phyloP scores from a whole-genome alignment of 92 coral and sea anemone genomes.

The Palythoa caribaeorum region DNA sequence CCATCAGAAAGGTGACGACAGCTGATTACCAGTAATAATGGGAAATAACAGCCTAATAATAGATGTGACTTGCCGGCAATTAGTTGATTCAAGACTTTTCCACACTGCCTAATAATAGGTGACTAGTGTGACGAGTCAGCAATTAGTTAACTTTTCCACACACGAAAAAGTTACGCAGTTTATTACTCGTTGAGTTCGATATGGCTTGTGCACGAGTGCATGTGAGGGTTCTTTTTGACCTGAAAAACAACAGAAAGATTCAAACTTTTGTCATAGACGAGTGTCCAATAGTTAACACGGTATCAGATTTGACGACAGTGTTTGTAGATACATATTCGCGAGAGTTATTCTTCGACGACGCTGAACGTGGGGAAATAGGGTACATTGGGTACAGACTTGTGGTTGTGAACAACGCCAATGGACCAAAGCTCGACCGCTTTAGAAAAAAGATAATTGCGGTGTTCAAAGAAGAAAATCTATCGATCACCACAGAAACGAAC shows the following conservation, averaged over 20 bases:
- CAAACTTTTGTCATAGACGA: not conserved
- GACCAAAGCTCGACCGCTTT: not conserved
- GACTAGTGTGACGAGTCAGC: not conserved
- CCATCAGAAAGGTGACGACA: not conserved
- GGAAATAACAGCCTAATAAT: conserved; percentile 3
- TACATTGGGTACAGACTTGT: not conserved
- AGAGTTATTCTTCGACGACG: not conserved
- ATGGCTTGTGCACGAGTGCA: conserved; percentile 11
- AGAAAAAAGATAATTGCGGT: conserved; percentile 18
- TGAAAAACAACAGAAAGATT: conserved; percentile 11
- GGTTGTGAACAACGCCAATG: not conserved
- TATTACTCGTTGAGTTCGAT: conserved; percentile 14
- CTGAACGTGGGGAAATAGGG: conserved; percentile 6
- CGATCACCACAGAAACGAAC: conserved; percentile 34
- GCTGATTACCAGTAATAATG: not conserved
- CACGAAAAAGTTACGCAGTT: conserved; percentile 2
- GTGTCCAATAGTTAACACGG: not conserved
- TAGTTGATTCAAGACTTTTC: not conserved
- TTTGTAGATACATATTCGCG: conserved; percentile 2
- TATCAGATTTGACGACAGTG: conserved; percentile 1
- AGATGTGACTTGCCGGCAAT: conserved; percentile 12
- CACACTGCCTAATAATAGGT: conserved; percentile 5
- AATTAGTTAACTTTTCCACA: conserved; percentile 6
- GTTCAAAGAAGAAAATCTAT: conserved; percentile 34
- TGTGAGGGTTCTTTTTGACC: conserved; percentile 30